Conservation (phyloP, 2,113 vertebrate genomes). For the Propithecus coquereli region DNA sequence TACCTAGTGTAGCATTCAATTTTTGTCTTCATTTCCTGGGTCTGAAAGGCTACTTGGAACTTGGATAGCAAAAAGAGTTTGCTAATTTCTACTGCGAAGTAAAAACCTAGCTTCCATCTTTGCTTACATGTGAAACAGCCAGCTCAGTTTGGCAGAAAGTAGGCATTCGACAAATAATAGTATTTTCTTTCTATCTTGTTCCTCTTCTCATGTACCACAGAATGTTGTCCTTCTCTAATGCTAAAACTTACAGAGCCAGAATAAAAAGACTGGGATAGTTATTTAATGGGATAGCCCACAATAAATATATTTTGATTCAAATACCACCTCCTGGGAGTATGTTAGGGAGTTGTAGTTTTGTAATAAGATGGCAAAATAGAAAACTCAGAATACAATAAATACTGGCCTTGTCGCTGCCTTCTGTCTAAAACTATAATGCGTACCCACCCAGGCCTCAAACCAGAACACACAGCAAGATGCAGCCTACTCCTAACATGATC, state of each 20-base stretch:
- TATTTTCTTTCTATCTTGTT: not conserved
- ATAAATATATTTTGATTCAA: conserved; percentile 36
- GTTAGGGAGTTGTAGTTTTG: not conserved
- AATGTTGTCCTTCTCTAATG: not conserved
- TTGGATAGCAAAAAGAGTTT: not conserved
- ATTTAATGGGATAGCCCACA: not conserved
- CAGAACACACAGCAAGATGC: not conserved
- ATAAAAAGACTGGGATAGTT: not conserved
- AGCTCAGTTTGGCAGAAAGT: not conserved
- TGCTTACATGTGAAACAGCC: not conserved
- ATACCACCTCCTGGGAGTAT: not conserved
- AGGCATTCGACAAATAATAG: not conserved
- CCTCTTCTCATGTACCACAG: not conserved
- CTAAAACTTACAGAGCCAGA: not conserved
- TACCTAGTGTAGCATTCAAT: not conserved
- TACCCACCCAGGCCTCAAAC: not conserved
- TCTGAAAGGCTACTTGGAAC: not conserved
- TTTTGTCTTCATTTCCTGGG: not conserved
- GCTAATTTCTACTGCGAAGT: not conserved
- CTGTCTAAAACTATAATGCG: not conserved
- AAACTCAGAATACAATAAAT: not conserved
- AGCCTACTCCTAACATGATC: not conserved
- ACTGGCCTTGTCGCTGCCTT: not conserved
- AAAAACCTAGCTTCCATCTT: not conserved
- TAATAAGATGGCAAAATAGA: conserved; percentile 16